Conservation (phyloP, 2,797 vertebrate genomes). For the Acridotheres tristis region DNA sequence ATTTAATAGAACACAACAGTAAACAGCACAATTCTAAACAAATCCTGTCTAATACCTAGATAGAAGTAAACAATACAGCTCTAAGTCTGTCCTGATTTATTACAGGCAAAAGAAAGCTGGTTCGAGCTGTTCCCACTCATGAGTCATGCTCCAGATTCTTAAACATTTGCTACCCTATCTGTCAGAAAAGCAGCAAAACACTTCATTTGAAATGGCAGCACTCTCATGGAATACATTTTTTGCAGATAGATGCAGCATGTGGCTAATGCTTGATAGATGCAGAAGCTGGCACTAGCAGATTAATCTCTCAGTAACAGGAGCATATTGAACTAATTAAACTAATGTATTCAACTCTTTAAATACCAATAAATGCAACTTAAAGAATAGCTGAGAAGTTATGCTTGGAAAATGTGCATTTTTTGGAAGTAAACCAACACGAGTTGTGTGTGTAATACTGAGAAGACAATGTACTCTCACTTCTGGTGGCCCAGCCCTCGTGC, state of each 20-base stretch:
- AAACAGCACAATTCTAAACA: slow-evolving; percentile 25
- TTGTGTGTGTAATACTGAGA: not conserved
- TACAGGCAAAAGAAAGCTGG: slow-evolving; percentile 23
- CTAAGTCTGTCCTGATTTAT: slow-evolving; percentile 5
- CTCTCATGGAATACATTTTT: slow-evolving; percentile 2
- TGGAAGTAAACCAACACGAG: not conserved
- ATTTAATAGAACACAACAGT: not conserved
- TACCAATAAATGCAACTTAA: not conserved
- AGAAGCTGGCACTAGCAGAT: slow-evolving; percentile 4
- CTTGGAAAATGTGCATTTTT: not conserved
- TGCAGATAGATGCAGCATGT: slow-evolving; percentile 15
- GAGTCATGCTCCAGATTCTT: slow-evolving; percentile 56
- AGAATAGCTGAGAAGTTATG: not conserved
- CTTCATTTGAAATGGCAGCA: slow-evolving; percentile 34
- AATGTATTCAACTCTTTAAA: not conserved
- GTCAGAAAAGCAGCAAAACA: slow-evolving; percentile 52
- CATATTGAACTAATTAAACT: slow-evolving; percentile 13
- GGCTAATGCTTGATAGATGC: not conserved
- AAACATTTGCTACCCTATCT: slow-evolving; percentile 49
- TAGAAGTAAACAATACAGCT: not conserved
- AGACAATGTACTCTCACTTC: not conserved
- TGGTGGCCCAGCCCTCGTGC: not conserved
- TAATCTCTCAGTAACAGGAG: not conserved
- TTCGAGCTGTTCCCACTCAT: slow-evolving; percentile 34
- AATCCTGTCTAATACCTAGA: slow-evolving; percentile 8